phyloP scores from a whole-genome alignment of 53 echinoderm and acorn worm genomes.

The Mesocentrotus franciscanus region DNA sequence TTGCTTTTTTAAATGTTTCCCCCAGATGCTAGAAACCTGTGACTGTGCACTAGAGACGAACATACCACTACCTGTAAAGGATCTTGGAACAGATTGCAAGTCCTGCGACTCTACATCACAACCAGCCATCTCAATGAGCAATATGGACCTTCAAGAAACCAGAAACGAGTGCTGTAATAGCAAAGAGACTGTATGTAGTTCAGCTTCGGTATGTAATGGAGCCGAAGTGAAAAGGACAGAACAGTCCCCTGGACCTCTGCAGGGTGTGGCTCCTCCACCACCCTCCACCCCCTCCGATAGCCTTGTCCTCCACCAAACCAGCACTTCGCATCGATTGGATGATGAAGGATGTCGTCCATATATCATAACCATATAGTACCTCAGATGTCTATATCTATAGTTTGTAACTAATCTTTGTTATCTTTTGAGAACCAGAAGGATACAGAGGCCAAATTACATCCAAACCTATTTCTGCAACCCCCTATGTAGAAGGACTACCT shows the following conservation, averaged over 20 bases:
- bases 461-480: too few relatives aligned
- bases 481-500: too few relatives aligned
- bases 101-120: background rate
- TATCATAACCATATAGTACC: background rate
- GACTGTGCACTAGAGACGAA: slow-evolving; percentile 65
- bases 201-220: background rate
- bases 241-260: background rate
- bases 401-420: background rate
- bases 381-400: background rate
- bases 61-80: slow-evolving; percentile 53
- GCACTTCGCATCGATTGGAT: slow-evolving; percentile 70
- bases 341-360: slow-evolving; percentile 70
- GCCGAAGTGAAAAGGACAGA: background rate
- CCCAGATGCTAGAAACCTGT: slow-evolving; percentile 87
- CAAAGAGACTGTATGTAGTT: background rate
- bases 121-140: background rate
- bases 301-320: background rate
- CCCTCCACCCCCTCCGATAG: slow-evolving; percentile 73
- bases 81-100: background rate
- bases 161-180: slow-evolving; percentile 20
- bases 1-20: background rate
- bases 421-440: too few relatives aligned
- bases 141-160: background rate
- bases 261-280: slow-evolving; percentile 64
- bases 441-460: too few relatives aligned